phyloP scores from a whole-genome alignment of 1,140 invertebrate species.

The Drosophila oshimai region DNA sequence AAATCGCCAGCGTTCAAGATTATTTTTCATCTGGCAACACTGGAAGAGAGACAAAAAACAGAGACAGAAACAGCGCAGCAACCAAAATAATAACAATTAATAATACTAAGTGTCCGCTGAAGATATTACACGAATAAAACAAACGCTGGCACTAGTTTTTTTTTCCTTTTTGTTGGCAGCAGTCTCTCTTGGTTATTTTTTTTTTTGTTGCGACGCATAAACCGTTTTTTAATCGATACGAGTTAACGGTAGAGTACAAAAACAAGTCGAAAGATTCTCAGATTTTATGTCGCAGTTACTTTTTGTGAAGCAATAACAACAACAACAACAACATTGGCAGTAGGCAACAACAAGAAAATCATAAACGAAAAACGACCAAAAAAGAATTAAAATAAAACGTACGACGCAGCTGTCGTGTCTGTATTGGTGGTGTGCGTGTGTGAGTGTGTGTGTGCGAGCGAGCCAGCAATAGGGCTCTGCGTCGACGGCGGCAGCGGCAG shows the following conservation, averaged over 20 bases:
- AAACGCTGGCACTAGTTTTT: conserved; percentile 14
- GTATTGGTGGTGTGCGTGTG: conserved; percentile 34
- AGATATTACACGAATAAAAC: conserved; percentile 26
- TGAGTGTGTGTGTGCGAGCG: conserved; percentile 50
- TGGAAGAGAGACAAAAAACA: conserved; percentile 15
- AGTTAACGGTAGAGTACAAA: conserved; percentile 17
- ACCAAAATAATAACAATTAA: conserved; percentile 52
- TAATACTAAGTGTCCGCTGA: conserved; percentile 26
- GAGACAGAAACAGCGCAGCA: conserved; percentile 41
- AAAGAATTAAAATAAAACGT: conserved; percentile 53
- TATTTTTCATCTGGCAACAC: no score
- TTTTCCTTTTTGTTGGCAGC: conserved; percentile 14
- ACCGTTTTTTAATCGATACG: conserved; percentile 23
- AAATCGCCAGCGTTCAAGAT: no score
- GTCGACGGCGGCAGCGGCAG: conserved; percentile 50
- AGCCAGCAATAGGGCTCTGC: conserved; percentile 52
- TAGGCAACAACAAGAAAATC: conserved; percentile 39
- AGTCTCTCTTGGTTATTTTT: conserved; percentile 17
- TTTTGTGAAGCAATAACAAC: conserved; percentile 59
- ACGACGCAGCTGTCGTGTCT: conserved; percentile 54
- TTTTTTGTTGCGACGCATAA: conserved; percentile 48
- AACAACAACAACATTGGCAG: conserved; percentile 28
- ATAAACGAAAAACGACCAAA: conserved; percentile 45
- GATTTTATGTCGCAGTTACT: conserved; percentile 77
- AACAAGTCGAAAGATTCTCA: conserved; percentile 22